Conservation (phyloP, 2,797 vertebrate genomes). For the Etheostoma nigrum region DNA sequence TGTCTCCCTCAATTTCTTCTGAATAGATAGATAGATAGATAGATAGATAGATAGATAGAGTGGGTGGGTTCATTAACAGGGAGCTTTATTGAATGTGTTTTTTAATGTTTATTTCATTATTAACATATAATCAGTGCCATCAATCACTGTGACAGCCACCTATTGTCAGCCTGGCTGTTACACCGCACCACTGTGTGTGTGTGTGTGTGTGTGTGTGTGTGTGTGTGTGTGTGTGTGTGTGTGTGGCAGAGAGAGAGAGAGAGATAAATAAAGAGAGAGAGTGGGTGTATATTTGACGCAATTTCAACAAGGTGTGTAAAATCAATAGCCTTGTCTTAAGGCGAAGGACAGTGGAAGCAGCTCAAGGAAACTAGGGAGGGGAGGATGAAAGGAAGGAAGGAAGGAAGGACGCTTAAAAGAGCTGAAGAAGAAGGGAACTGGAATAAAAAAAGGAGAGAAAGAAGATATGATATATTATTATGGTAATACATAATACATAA, state of each 20-base stretch:
- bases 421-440: not conserved
- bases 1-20: too few relatives aligned
- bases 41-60: constrained; percentile 37
- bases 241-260: constrained; percentile 22
- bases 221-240: constrained; percentile 46
- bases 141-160: constrained; percentile 81
- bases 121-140: constrained; percentile 80
- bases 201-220: constrained; percentile 56
- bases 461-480: not conserved
- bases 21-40: constrained; percentile 17
- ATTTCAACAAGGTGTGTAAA: constrained; percentile 68
- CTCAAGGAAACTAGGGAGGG: constrained; percentile 38
- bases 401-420: not conserved
- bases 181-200: constrained; percentile 30
- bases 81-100: constrained; percentile 69
- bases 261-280: constrained; percentile 32
- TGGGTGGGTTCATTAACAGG: constrained; percentile 48
- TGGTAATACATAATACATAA: too few relatives aligned
- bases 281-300: constrained; percentile 54
- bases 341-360: constrained; percentile 58
- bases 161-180: constrained; percentile 78
- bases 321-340: constrained; percentile 70
- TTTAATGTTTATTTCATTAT: constrained; percentile 83
- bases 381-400: not conserved
- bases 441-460: not conserved